Evolutionary conservation across 2,113 vertebrate species (phyloP), one percentile per base, ranked within the genome.

Genomic region (Zonotrichia leucophrys): DNA sequence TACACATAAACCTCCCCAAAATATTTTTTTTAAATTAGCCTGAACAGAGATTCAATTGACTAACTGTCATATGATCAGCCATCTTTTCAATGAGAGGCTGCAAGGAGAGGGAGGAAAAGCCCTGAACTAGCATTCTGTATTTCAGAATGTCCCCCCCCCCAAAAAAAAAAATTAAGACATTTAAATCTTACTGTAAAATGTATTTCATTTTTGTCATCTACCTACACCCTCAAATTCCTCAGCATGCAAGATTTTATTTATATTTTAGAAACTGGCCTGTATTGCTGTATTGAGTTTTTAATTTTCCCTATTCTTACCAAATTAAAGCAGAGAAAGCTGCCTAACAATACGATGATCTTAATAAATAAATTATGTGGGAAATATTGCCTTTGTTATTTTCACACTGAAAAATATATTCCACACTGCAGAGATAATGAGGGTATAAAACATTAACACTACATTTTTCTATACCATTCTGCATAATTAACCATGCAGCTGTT

Each of bases 381-480:
- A 94, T 78, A 87, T 0, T 80, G 67, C 77, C 47, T 95, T 92
- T 92, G 73, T 82, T 79, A 83, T 87, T 83, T 93, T 92, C 90
- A 87, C 30, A 72, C 73, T 96, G 94, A 94, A 95, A 96, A 96
- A 92, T 85, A 72, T 44, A 91, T 87, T 94, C 88, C 47, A 72
- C 76, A 83, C 77, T 62, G 64, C 80, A 88, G 77, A 44, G 70
- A 87, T 94, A 96, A 95, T 83, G 64, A 94, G 83, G 33, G 63
- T 41, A 96, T 93, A 96, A 97, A 96, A 95, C 83, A 91, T 92
- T 94, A 96, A 81, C 42, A 59, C 63, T 90, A 84, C 90, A 70
- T 89, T 94, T 96, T 95, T 89, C 95, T 93, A 95, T 95, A 97
- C 83, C 78, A 95, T 83, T 95, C 92, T 95, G 81, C 94, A 94